phyloP scores from a whole-genome alignment of 1,140 invertebrate species.

The Diorhabda sublineata region DNA sequence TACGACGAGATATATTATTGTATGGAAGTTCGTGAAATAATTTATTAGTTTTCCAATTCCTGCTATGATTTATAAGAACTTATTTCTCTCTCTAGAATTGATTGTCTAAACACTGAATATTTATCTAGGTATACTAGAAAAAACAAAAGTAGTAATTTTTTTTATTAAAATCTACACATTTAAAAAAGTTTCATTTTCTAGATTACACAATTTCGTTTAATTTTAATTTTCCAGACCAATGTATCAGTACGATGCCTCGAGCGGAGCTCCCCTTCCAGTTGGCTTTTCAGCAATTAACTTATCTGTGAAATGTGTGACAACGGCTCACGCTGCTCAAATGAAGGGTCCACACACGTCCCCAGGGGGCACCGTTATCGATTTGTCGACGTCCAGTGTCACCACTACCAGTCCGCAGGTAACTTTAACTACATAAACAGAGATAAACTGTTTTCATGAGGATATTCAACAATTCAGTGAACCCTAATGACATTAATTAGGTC shows the following conservation, averaged over 20 bases:
- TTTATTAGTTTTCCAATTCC: too few species aligned
- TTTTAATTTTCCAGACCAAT: conserved; percentile 58
- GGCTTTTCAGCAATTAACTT: conserved; percentile 80
- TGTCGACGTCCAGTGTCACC: conserved; percentile 79
- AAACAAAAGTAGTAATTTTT: too few species aligned
- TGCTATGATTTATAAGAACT: too few species aligned
- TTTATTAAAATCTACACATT: too few species aligned
- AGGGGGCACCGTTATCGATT: conserved; percentile 77
- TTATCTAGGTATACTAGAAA: too few species aligned
- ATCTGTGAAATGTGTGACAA: conserved; percentile 78
- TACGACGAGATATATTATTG: too few species aligned
- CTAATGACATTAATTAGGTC: neutral
- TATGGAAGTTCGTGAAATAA: too few species aligned
- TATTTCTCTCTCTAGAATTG: too few species aligned
- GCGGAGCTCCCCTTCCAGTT: conserved; percentile 56
- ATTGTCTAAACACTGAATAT: too few species aligned
- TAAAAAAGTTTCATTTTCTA: neutral
- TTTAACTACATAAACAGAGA: neutral
- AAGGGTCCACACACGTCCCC: conserved; percentile 60
- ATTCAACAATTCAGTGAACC: neutral
- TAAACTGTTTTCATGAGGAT: neutral
- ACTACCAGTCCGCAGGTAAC: conserved; percentile 75
- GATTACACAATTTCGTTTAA: neutral
- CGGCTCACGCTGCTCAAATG: conserved; percentile 57
- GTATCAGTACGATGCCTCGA: conserved; percentile 71